phyloP scores from a whole-genome alignment of 2,888 invertebrate genomes.

The Keiferia lycopersicella region DNA sequence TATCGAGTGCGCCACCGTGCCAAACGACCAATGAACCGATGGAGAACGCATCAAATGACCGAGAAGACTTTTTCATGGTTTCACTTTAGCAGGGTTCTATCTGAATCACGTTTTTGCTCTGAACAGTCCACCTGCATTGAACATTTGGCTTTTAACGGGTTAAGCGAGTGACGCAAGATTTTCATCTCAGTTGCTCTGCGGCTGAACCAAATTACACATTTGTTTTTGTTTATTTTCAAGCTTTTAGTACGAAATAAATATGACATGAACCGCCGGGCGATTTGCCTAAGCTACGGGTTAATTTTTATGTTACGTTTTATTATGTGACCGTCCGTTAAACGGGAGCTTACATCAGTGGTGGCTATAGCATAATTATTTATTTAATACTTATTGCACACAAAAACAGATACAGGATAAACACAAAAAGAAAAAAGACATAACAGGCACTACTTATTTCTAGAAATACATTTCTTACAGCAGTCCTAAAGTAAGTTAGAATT shows the following conservation, averaged over 20 bases:
- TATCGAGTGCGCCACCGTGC: no score
- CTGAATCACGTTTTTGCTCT: not conserved
- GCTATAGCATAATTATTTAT: not conserved
- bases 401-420: no score
- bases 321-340: not conserved
- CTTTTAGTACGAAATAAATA: slow-evolving; percentile 1
- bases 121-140: not conserved
- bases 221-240: not conserved
- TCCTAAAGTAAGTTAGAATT: no score
- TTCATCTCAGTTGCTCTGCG: slow-evolving; percentile 2
- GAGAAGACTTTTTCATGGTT: not conserved
- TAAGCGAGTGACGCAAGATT: not conserved
- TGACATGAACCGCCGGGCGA: not conserved
- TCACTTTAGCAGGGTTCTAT: not conserved
- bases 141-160: not conserved
- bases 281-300: not conserved
- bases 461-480: no score
- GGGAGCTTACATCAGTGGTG: not conserved
- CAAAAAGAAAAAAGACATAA: no score
- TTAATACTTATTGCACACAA: no score
- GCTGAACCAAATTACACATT: not conserved
- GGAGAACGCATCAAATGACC: no score
- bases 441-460: no score
- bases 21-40: no score
- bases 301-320: not conserved